A percentile compares a stretch with the other conserved stretches of the same genome.
These are phyloP conservation scores for Gallinago solitaria DNA, from an alignment of 2,797 vertebrate genomes.

Conservation along the genomic window DNA sequence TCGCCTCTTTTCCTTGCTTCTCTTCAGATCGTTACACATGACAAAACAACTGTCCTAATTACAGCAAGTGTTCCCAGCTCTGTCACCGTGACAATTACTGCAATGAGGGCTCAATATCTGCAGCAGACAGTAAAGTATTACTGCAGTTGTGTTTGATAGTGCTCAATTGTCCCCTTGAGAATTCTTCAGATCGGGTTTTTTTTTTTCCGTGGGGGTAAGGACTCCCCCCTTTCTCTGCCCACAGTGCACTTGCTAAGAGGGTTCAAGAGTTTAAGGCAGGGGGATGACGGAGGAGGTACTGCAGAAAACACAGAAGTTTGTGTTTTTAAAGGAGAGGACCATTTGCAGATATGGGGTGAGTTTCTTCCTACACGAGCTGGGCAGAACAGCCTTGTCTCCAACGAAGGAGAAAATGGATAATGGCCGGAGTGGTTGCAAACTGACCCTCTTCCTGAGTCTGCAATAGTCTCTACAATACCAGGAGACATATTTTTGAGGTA, in stretches of 20 bases:
- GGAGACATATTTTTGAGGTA: not conserved
- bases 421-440: not conserved
- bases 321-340: not conserved
- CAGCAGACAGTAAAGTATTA: conserved; percentile 68
- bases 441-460: not conserved
- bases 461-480: fast-evolving
- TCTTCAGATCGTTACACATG: conserved; percentile 77
- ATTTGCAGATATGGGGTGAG: not conserved
- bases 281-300: not conserved
- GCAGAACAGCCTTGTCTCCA: not conserved
- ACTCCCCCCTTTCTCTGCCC: not conserved
- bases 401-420: not conserved
- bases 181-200: not conserved
- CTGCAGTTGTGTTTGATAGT: conserved; percentile 71
- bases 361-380: not conserved
- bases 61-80: conserved; percentile 74
- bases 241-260: not conserved
- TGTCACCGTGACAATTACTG: conserved; percentile 76
- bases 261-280: conserved; percentile 30
- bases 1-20: conserved; percentile 69
- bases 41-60: conserved; percentile 78
- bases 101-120: conserved; percentile 72
- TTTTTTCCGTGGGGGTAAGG: not conserved
- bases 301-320: not conserved
- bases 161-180: conserved; percentile 69